Evolutionary conservation across 2,888 invertebrate species (phyloP), one percentile per base, ranked within the genome.

Genomic region (Priocnemis perturbator): DNA sequence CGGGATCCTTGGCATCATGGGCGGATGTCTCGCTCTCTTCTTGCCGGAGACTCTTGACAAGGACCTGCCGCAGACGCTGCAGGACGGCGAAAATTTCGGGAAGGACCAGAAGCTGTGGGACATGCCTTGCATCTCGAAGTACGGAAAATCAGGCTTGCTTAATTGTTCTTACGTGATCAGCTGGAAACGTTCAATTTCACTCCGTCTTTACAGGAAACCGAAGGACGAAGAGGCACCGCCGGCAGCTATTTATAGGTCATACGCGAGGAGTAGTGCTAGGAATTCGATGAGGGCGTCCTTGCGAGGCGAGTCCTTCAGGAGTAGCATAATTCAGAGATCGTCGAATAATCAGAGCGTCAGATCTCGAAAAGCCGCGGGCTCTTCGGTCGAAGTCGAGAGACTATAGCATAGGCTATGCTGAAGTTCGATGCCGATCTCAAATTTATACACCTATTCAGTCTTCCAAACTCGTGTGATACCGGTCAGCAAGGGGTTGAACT

Each of bases 21-120:
- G 96, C 0, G 96, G 96, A 0, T 81, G 93, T 1, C 88, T 96
- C n/a, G 93, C 95, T 53, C 91, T 97, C 0, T 93, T 95, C 81
- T 90, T 97, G 2, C 96, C 97, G 0, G 97, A 97, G 90, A 97
- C 97, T 0, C 91, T 96, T 83, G 95, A 95, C 86, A 94, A 94
- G 56, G 96, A 96, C 83, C 91, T 97, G 87, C 97, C 97, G 0
- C 96, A 96, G 87, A 96, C 96, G 0, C 89, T 97, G 9, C 93
- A 93, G 72, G 97, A 97, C 85, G 97, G 97, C 14, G 96, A 97
- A 90, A 92, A 94, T 82, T 97, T 97, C 81, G 97, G 96, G 2
- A 92, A 91, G 67, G 92, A 94, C 68, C 96, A 96, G 88, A 92
- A 91, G 75, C 93, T 96, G 82, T 95, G 95, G 93, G 95, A 96